A percentile compares a stretch with the other conserved stretches of the same genome.
Evolutionary conservation across 2,797 vertebrate species (phyloP).

Genomic region (Phyllotis vaccarum): DNA sequence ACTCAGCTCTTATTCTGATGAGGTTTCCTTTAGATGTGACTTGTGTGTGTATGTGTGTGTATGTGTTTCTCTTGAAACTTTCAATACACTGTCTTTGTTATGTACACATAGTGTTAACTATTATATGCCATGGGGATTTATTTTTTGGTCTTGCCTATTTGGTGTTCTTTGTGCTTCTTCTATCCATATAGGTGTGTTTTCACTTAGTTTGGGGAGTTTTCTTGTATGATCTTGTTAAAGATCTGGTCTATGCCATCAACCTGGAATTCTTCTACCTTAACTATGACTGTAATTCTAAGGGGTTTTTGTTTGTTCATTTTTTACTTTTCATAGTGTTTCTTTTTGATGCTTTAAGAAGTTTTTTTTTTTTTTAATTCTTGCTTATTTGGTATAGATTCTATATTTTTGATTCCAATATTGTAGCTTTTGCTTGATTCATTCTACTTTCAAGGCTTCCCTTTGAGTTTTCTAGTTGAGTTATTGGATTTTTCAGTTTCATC

Average conservation of each 20-base stretch:
- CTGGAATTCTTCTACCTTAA: not conserved
- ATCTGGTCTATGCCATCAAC: not conserved
- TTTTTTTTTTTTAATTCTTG: not conserved
- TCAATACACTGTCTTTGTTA: not conserved
- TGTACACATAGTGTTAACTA: not conserved
- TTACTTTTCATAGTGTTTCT: not conserved
- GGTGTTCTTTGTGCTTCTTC: not conserved
- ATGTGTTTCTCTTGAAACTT: not conserved
- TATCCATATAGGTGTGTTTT: not conserved
- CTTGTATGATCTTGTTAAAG: not conserved
- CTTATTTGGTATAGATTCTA: not conserved
- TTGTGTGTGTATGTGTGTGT: not conserved
- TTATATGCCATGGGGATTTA: not conserved
- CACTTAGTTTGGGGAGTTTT: not conserved
- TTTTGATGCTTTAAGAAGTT: not conserved
- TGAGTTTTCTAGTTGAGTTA: not conserved
- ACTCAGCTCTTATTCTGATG: not conserved
- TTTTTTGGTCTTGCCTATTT: not conserved
- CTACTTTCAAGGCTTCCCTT: not conserved
- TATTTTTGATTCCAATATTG: not conserved
- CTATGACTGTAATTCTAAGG: not conserved
- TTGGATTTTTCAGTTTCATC: not conserved
- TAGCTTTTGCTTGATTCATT: not conserved
- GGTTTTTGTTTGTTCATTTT: not conserved
- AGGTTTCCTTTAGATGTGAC: not conserved